These are phyloP conservation scores for Bungarus multicinctus DNA, from an alignment of 2,113 vertebrate species.

Conservation along the genomic window DNA sequence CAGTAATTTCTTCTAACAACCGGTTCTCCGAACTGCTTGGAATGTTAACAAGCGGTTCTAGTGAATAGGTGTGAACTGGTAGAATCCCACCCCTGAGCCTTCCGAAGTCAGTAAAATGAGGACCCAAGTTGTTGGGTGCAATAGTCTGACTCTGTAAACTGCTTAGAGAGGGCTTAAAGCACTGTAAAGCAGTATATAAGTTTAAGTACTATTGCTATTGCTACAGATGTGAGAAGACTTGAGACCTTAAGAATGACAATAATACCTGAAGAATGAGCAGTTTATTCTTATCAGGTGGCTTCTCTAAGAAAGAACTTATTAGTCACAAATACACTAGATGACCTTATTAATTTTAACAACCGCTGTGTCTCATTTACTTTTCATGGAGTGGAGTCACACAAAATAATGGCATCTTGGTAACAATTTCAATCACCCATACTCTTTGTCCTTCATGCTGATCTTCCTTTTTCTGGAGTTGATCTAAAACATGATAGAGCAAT, in stretches of 20 bases:
- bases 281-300: conserved; percentile 34
- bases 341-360: conserved; percentile 50
- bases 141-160: background rate
- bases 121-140: background rate
- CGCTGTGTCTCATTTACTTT: conserved; percentile 12
- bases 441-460: background rate
- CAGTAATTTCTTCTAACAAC: too few relatives aligned
- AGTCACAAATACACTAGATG: background rate
- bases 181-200: background rate
- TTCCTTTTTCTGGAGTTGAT: background rate
- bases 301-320: background rate
- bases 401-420: conserved; percentile 10
- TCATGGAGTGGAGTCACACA: background rate
- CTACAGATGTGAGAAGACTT: background rate
- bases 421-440: conserved; percentile 24
- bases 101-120: background rate
- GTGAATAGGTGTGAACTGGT: too few relatives aligned
- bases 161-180: background rate
- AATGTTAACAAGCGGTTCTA: too few relatives aligned
- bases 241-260: background rate
- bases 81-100: background rate
- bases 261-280: conserved; percentile 18
- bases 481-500: conserved; percentile 5
- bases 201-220: background rate
- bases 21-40: too few relatives aligned